These are phyloP conservation scores for Noctilio leporinus DNA, from an alignment of 2,113 vertebrate species.

Conservation along the genomic window DNA sequence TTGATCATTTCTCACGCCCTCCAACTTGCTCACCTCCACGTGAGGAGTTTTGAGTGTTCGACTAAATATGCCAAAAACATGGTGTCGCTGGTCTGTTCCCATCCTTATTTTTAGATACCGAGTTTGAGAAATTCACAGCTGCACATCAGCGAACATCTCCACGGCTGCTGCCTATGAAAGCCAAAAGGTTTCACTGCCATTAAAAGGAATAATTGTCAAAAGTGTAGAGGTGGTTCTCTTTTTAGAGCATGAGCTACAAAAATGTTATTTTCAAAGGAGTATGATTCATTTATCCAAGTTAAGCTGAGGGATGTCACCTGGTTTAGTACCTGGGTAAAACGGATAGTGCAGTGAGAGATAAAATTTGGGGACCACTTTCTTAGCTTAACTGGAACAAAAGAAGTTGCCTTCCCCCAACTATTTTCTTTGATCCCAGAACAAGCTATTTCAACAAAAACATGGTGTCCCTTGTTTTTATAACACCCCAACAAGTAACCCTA, in stretches of 20 bases:
- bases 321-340: background rate
- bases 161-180: background rate
- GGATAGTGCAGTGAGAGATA: background rate
- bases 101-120: background rate
- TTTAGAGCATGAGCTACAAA: constrained; percentile 31
- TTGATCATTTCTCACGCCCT: background rate
- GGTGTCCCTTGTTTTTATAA: no score
- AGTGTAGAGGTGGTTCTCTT: constrained; percentile 42
- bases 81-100: background rate
- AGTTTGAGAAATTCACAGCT: background rate
- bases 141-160: background rate
- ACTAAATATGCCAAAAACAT: background rate
- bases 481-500: background rate
- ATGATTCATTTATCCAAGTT: constrained; percentile 46
- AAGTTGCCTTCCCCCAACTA: background rate
- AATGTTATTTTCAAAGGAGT: constrained; percentile 38
- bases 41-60: background rate
- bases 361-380: background rate
- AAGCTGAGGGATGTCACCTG: background rate
- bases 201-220: constrained; percentile 29
- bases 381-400: background rate
- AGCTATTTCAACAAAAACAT: no score
- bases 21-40: background rate
- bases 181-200: constrained; percentile 15
- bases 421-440: background rate